Conservation (phyloP, 1,140 invertebrate species). For the Drosophila ambigua region DNA sequence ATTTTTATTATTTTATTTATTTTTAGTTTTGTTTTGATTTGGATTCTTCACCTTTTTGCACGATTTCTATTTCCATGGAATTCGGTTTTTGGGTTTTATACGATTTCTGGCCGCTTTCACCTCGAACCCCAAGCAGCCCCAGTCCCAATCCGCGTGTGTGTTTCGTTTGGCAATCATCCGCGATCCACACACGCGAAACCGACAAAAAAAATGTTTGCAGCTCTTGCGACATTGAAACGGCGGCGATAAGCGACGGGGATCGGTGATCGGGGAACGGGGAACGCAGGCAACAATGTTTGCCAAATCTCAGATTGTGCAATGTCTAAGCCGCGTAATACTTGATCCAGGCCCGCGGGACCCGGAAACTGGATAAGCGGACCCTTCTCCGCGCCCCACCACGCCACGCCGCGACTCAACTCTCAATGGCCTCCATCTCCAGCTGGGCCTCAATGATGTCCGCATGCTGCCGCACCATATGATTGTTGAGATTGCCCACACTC, state of each 20-base stretch:
- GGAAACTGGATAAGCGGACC: too few species aligned
- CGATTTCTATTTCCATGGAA: constrained; percentile 47
- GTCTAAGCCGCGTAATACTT: constrained; percentile 41
- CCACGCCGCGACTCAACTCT: constrained; percentile 24
- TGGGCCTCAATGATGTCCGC: constrained; percentile 52
- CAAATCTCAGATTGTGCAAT: constrained; percentile 34
- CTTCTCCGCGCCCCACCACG: too few species aligned
- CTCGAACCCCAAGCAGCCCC: constrained; percentile 9
- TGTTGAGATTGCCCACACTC: constrained; percentile 77
- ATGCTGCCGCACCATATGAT: constrained; percentile 69
- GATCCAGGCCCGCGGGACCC: constrained; percentile 6
- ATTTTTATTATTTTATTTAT: constrained; percentile 8
- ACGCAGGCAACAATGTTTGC: constrained; percentile 31
- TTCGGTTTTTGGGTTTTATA: constrained; percentile 17
- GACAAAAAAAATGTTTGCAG: constrained; percentile 6
- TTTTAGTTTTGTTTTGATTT: constrained; percentile 32
- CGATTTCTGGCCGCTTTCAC: constrained; percentile 37
- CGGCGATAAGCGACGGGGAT: background rate
- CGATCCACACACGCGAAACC: too few species aligned
- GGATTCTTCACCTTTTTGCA: constrained; percentile 35
- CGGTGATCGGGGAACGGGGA: constrained; percentile 4
- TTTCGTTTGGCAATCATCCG: constrained; percentile 39
- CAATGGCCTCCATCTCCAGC: constrained; percentile 37
- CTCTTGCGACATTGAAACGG: constrained; percentile 36
- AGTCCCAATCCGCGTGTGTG: too few species aligned